Evolutionary conservation across 2,113 vertebrate species (phyloP), one percentile per base, ranked within the genome.

Genomic region (Rhabdornis inornatus): DNA sequence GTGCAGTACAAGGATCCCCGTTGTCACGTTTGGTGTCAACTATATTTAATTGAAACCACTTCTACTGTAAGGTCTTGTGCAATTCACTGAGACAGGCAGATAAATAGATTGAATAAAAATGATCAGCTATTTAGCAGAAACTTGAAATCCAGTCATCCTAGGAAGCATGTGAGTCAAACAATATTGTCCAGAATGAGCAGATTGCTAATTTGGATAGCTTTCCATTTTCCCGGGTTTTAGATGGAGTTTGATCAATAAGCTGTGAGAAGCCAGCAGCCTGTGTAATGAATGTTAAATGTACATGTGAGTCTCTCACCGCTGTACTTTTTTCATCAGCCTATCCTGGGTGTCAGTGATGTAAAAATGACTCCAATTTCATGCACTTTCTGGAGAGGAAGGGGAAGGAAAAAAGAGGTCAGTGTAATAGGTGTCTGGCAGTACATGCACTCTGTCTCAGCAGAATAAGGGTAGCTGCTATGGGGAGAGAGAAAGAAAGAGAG

Each of bases 151-250:
- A 87, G 87, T 97, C 83, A 59, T 95, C 78, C 59, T 66, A 52
- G 85, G 92, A 96, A 86, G 81, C 65, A 83, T 71, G 25, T 45
- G 86, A 96, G 78, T 92, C 96, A 95, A 96, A 94, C 69, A 57
- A 22, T 91, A 79, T 87, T 97, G 92, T 84, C 94, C 93, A 91
- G 93, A 92, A 91, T 55, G 90, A 96, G 92, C 97, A 97, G 96
- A 91, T 89, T 97, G 93, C 92, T 96, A 64, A 86, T 91, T 92
- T 95, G 96, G 89, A 91, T 83, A 75, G 93, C 80, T 97, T 96
- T 95, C 94, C 92, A 45, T 72, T 96, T 94, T 94, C 84, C 87
- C 28, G 95, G 50, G 3, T 82, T 96, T 92, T 91, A 69, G 71
- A 79, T 84, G 71, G 85, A 93, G 89, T 90, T 95, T 66, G 85